Conservation (phyloP, 2,797 vertebrate species). For the Manis javanica region DNA sequence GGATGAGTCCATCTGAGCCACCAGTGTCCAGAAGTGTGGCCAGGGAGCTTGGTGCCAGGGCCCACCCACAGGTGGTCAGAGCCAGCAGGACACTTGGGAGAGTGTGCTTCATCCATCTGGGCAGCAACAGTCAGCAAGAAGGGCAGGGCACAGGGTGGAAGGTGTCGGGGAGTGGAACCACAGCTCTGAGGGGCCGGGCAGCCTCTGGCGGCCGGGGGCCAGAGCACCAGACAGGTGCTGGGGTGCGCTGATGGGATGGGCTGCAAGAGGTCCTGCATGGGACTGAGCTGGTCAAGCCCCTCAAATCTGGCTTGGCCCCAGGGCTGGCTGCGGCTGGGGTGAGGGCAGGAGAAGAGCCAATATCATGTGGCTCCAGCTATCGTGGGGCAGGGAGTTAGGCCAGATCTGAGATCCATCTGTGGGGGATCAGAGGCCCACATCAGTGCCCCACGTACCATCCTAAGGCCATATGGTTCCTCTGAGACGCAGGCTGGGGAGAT, state of each 20-base stretch:
- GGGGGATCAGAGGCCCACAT: not conserved
- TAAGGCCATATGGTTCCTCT: not conserved
- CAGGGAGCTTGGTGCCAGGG: not conserved
- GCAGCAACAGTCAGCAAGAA: not conserved
- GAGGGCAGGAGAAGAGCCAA: not conserved
- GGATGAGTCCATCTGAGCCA: not conserved
- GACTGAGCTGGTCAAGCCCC: not conserved
- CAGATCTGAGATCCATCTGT: not conserved
- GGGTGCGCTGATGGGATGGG: too few species aligned
- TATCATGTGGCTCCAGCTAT: not conserved
- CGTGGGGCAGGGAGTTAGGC: not conserved
- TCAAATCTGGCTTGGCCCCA: not conserved
- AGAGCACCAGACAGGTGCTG: not conserved
- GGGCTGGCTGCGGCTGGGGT: not conserved
- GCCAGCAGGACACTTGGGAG: not conserved
- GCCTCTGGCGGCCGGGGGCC: not conserved
- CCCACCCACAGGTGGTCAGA: not conserved
- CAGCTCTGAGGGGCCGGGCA: not conserved
- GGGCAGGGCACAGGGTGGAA: not conserved
- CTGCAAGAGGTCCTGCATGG: not conserved
- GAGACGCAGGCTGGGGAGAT: rapidly evolving
- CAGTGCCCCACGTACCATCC: not conserved
- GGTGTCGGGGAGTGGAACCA: not conserved
- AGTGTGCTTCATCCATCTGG: not conserved
- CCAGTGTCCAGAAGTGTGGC: not conserved